Percentiles rank a stretch among this genome's conserved stretches.
Evolutionary conservation across 1,140 invertebrate species (phyloP).

Genomic region (Ganaspis sp.): DNA sequence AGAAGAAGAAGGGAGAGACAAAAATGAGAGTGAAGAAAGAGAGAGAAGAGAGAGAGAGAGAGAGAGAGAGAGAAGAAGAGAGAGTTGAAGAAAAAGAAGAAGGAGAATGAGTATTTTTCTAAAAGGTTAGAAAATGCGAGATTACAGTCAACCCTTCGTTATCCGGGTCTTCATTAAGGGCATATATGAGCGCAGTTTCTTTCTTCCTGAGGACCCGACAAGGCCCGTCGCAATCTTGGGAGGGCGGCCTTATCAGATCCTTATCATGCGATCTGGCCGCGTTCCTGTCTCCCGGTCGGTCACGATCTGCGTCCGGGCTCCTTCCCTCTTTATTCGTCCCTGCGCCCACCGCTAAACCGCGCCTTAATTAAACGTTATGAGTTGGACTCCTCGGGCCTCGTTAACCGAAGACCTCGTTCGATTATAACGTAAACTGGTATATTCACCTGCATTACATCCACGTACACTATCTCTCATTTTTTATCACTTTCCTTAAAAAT

Average conservation of each 20-base stretch:
- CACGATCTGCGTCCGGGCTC: constrained; percentile 68
- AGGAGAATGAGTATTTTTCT: no score
- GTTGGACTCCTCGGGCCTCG: constrained; percentile 73
- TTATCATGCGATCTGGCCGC: constrained; percentile 74
- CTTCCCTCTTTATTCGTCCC: constrained; percentile 44
- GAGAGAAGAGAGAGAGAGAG: no score
- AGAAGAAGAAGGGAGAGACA: no score
- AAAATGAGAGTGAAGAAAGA: no score
- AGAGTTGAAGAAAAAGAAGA: neutral
- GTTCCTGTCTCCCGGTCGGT: constrained; percentile 71
- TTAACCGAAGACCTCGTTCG: constrained; percentile 71
- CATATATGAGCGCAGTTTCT: constrained; percentile 43
- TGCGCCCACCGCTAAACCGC: constrained; percentile 62
- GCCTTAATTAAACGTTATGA: constrained; percentile 77
- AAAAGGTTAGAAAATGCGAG: neutral
- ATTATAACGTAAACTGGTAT: constrained; percentile 62
- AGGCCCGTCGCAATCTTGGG: constrained; percentile 67
- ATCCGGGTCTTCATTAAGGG: constrained; percentile 39
- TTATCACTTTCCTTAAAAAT: neutral
- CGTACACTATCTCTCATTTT: constrained; percentile 49
- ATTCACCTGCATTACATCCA: constrained; percentile 55
- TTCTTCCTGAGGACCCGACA: constrained; percentile 34
- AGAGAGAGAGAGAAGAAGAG: neutral
- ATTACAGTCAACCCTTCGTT: constrained; percentile 36
- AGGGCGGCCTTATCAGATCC: constrained; percentile 74